These are phyloP conservation scores for Tokudaia muenninki DNA, from an alignment of 2,797 vertebrate genomes.

Conservation along the genomic window DNA sequence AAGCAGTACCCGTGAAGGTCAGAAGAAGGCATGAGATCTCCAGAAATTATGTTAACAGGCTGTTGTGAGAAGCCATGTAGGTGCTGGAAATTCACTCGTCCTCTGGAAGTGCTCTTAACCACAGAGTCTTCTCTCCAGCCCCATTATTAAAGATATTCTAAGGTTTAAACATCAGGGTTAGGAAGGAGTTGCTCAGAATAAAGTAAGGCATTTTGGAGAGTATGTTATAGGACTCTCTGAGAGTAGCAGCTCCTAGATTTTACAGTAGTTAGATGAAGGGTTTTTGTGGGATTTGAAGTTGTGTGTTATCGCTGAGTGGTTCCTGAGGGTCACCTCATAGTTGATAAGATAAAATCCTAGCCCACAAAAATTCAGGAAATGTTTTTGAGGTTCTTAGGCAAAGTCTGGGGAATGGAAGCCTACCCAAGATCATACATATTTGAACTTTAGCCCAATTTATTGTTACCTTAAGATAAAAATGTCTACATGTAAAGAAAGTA, in stretches of 20 bases:
- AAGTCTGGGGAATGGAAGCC: background rate
- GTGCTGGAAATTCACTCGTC: background rate
- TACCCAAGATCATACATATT: background rate
- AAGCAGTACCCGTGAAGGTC: background rate
- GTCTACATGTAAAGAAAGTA: background rate
- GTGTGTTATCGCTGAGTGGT: background rate
- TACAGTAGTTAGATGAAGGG: background rate
- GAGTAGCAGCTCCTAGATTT: background rate
- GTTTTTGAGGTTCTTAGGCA: background rate
- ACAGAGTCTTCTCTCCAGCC: background rate
- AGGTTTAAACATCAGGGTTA: background rate
- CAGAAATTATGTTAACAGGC: background rate
- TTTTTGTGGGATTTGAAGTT: background rate
- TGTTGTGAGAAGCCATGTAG: background rate
- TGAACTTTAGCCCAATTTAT: background rate
- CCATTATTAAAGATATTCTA: background rate
- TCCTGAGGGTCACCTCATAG: background rate
- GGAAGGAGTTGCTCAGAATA: background rate
- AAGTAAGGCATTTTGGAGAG: background rate
- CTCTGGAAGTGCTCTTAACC: background rate
- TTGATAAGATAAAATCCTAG: background rate
- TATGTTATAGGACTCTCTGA: background rate
- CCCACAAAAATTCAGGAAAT: background rate
- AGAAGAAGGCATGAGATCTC: background rate
- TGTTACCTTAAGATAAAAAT: background rate